These are phyloP conservation scores for Petroica traversi DNA, from an alignment of 2,113 vertebrate species.

Conservation along the genomic window DNA sequence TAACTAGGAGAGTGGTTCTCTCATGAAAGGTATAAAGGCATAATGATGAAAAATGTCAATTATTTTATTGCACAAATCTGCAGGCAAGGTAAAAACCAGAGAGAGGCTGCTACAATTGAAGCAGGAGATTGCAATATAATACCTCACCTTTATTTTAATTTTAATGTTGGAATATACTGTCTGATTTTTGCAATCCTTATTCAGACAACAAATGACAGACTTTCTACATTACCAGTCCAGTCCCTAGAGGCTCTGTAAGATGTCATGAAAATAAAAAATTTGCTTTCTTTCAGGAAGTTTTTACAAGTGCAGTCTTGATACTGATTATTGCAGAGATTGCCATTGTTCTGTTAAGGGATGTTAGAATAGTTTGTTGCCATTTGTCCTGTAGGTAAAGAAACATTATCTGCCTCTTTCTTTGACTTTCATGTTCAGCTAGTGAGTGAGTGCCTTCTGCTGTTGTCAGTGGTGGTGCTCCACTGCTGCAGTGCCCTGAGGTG, in stretches of 20 bases:
- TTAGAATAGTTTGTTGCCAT: not conserved
- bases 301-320: not conserved
- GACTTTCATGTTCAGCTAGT: not conserved
- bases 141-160: conserved; percentile 27
- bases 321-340: not conserved
- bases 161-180: not conserved
- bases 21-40: conserved; percentile 54
- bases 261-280: not conserved
- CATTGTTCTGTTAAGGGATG: not conserved
- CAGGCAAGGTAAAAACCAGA: conserved; percentile 29
- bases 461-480: not conserved
- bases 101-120: conserved; percentile 1
- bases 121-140: not conserved
- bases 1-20: conserved; percentile 44
- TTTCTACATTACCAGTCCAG: not conserved
- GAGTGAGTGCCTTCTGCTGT: not conserved
- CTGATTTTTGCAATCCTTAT: not conserved
- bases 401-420: not conserved
- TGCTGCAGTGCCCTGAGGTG: not conserved
- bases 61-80: conserved; percentile 37
- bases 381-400: not conserved
- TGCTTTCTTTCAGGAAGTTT: not conserved
- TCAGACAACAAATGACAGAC: not conserved
- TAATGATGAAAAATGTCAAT: conserved; percentile 67
- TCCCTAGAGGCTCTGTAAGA: not conserved